Evolutionary conservation across 2,113 vertebrate genomes (phyloP).

Genomic region (Origma solitaria): DNA sequence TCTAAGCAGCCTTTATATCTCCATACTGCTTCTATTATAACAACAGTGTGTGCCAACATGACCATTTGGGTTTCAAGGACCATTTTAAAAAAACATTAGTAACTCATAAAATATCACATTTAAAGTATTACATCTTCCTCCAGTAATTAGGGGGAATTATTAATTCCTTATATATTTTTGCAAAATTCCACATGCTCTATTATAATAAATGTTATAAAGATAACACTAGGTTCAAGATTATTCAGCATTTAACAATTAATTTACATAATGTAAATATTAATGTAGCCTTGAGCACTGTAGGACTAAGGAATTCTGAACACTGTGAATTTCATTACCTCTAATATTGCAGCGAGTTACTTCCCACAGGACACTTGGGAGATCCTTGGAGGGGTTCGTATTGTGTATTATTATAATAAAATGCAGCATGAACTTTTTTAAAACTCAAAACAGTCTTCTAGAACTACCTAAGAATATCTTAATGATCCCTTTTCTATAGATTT

Average conservation of each 20-base stretch:
- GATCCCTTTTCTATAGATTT: neutral
- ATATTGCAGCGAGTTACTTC: neutral
- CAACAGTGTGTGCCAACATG: neutral
- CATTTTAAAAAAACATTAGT: neutral
- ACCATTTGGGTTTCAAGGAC: neutral
- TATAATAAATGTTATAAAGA: neutral
- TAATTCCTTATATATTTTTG: neutral
- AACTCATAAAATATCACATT: neutral
- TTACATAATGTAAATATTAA: constrained; percentile 30
- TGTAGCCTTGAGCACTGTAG: neutral
- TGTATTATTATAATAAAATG: neutral
- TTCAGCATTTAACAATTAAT: constrained; percentile 13
- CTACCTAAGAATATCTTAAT: neutral
- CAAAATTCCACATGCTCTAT: neutral
- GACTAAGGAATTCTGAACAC: neutral
- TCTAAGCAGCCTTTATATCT: neutral
- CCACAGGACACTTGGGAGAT: neutral
- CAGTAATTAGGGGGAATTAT: neutral
- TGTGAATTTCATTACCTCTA: constrained; percentile 3
- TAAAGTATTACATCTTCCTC: neutral
- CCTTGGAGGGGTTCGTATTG: neutral
- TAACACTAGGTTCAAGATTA: neutral
- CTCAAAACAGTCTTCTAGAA: neutral
- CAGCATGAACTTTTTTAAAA: neutral
- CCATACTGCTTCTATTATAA: neutral